phyloP scores from a whole-genome alignment of 1,140 invertebrate genomes.

The Brachystomella parvula region DNA sequence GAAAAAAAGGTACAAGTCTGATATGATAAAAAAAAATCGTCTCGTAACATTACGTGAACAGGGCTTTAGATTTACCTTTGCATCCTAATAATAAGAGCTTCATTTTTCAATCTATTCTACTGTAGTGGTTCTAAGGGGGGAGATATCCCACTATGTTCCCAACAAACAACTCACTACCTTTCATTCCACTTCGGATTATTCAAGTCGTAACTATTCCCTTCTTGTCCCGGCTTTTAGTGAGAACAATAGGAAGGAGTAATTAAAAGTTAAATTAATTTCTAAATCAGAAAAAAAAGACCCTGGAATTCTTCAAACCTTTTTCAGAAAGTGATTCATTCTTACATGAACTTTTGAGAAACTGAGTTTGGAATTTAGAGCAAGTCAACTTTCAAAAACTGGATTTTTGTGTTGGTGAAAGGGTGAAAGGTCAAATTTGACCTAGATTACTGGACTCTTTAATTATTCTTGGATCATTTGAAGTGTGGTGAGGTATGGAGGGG shows the following conservation, averaged over 20 bases:
- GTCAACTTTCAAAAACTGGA: not conserved
- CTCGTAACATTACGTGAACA: too few species aligned
- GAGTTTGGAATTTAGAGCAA: not conserved
- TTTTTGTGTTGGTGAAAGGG: not conserved
- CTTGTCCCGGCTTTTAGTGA: not conserved
- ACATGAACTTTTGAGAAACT: not conserved
- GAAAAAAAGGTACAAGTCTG: too few species aligned
- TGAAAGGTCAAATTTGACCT: not conserved
- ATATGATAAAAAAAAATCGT: too few species aligned
- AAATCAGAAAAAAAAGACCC: too few species aligned
- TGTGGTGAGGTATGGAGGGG: slow-evolving; percentile 15
- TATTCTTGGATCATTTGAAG: not conserved
- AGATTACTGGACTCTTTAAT: not conserved
- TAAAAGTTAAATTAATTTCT: too few species aligned
- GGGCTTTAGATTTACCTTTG: too few species aligned
- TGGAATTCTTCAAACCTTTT: not conserved
- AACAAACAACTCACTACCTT: not conserved
- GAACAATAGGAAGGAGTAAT: not conserved
- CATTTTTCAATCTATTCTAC: too few species aligned
- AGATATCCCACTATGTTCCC: too few species aligned
- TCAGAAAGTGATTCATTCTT: too few species aligned
- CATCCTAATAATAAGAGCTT: too few species aligned
- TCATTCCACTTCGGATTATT: not conserved
- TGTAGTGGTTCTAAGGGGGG: too few species aligned
- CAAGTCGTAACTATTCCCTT: not conserved